Base-by-base conservation (phyloP, 2,888 invertebrate species). In the Gryllus longicercus region DNA sequence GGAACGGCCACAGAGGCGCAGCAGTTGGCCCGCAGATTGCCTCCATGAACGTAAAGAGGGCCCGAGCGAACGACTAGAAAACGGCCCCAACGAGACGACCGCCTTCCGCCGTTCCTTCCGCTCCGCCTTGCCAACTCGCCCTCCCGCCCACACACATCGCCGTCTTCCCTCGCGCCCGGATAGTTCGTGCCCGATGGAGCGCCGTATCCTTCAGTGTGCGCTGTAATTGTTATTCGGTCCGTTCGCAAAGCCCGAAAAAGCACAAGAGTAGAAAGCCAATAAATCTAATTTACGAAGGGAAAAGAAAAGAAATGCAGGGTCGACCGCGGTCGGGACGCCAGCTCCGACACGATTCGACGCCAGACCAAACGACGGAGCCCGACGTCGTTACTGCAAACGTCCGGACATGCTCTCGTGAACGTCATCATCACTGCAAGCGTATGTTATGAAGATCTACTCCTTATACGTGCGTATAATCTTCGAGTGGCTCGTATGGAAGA, bases 171-270 rank as follows among this genome's bases (percentile, higher is more conserved):
- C 8, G 0, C 63, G 63, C 63, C 63, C 63, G 63, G 63, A 63
- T 63, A 63, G 14, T 63, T 18, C 63, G 63, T 14, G 63, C 12
- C 63, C 63, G 63, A 63, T 63, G 63, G 63, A 63, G 16, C 63
- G 63, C 63, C 63, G 63, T 63, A 63, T 63, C 63, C 63, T 63
- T 63, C 63, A 63, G 63, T 63, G 63, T 8, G 12, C 63, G 63
- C 63, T 63, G 63, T 63, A 63, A 63, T 63, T 63, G 63, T 63
- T 63, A 63, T 63, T 63, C 12, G 63, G 63, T 63, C 63, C 63
- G 63, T 63, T 63, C 63, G n/a, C 63, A 63, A 63, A 63, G 63
- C 63, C 63, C 63, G 63, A 8, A 63, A 38, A 63, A 63, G 63
- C 63, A 14, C 2, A 16, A 63, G 63, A 63, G 63, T 10, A n/a